A percentile compares a stretch with the other conserved stretches of the same genome.
Conservation (phyloP, 2,888 invertebrate genomes). For the Acronicta alni region DNA sequence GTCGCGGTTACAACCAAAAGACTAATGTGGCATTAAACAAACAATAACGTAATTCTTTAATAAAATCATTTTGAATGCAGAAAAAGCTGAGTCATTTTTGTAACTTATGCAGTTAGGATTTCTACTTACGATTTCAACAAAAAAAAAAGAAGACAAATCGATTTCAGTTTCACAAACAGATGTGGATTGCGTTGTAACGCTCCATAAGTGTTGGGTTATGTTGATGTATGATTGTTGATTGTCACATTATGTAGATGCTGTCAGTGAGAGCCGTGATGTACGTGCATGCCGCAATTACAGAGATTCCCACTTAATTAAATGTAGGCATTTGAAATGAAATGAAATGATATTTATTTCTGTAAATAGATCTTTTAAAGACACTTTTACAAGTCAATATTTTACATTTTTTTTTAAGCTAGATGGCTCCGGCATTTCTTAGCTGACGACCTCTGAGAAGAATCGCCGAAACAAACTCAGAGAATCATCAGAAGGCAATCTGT, state of each 20-base stretch:
- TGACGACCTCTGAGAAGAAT: no score
- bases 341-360: no score
- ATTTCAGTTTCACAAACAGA: constrained; percentile 48
- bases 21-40: no score
- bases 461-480: no score
- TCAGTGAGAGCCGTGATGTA: constrained; percentile 58
- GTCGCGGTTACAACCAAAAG: no score
- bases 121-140: constrained; percentile 49
- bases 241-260: constrained; percentile 64
- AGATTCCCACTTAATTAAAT: constrained; percentile 57
- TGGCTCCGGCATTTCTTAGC: no score
- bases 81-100: constrained; percentile 7
- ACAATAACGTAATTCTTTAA: background rate
- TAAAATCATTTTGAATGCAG: background rate
- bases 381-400: no score
- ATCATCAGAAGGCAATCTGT: constrained; percentile 16
- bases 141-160: constrained; percentile 35
- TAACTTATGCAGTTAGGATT: constrained; percentile 10
- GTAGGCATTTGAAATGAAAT: constrained; percentile 53
- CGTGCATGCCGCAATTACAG: constrained; percentile 56
- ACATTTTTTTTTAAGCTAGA: no score
- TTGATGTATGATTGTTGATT: constrained; percentile 56
- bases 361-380: no score
- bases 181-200: constrained; percentile 52
- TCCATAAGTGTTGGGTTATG: constrained; percentile 59